These are phyloP conservation scores for Adelognathus sp. DNA, from an alignment of 2,888 invertebrate species.

Conservation along the genomic window DNA sequence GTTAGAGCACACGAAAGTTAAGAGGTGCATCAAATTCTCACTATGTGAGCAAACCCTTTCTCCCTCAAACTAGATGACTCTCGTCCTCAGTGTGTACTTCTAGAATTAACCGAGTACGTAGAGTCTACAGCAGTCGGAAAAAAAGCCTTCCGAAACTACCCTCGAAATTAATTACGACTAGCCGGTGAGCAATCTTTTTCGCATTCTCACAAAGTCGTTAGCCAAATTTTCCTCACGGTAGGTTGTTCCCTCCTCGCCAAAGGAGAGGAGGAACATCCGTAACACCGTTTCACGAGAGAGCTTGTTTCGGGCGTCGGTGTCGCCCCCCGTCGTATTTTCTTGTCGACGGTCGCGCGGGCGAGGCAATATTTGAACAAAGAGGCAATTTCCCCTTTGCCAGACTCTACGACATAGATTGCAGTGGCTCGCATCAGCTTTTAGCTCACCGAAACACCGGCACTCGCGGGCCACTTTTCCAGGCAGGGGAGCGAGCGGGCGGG, in stretches of 20 bases:
- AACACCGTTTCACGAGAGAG: neutral
- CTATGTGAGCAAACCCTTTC: too few relatives aligned
- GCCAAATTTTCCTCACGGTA: neutral
- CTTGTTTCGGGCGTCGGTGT: neutral
- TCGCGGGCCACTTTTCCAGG: too few relatives aligned
- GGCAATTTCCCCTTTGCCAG: neutral
- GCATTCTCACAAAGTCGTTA: neutral
- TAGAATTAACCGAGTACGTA: too few relatives aligned
- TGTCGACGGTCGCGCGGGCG: neutral
- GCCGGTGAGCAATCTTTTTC: neutral
- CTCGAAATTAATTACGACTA: neutral
- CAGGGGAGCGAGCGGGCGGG: too few relatives aligned
- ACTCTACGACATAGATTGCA: neutral
- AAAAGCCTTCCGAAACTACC: neutral
- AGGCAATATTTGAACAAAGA: neutral
- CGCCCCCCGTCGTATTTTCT: neutral
- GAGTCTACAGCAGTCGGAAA: neutral
- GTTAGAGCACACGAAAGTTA: too few relatives aligned
- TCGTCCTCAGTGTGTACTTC: too few relatives aligned
- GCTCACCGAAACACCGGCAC: too few relatives aligned
- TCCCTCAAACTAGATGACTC: too few relatives aligned
- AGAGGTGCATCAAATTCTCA: too few relatives aligned
- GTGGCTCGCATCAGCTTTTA: neutral
- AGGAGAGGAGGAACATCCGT: neutral
- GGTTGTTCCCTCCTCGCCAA: neutral